These are phyloP conservation scores for Lingula anatina DNA, from an alignment of 2,888 invertebrate genomes.

Conservation along the genomic window DNA sequence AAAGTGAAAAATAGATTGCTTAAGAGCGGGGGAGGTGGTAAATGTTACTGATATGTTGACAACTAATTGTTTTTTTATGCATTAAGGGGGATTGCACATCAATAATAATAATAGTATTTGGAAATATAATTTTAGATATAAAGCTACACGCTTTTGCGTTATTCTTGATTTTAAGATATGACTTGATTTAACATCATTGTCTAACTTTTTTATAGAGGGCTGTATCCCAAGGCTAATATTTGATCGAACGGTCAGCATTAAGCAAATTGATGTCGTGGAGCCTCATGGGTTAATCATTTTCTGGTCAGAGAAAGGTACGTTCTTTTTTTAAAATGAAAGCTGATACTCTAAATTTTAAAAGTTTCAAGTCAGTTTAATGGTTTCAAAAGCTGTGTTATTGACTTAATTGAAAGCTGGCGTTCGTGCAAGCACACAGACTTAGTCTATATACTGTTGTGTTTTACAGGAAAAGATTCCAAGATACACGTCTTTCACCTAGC, in stretches of 20 bases:
- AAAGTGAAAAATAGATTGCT: no score
- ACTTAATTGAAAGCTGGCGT: background rate
- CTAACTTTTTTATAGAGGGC: no score
- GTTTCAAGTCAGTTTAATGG: background rate
- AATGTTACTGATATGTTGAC: no score
- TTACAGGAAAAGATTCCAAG: conserved; percentile 54
- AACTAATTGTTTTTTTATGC: no score
- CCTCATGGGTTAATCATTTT: conserved; percentile 68
- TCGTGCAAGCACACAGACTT: background rate
- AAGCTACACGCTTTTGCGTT: no score
- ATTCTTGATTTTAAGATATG: no score
- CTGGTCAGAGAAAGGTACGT: conserved; percentile 58
- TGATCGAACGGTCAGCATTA: conserved; percentile 65
- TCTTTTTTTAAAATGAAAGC: background rate
- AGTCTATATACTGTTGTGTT: background rate
- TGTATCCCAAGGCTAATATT: conserved; percentile 63
- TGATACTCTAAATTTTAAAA: background rate
- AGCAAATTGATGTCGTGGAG: conserved; percentile 68
- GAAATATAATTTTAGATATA: no score
- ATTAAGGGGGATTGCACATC: no score
- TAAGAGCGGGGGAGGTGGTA: no score
- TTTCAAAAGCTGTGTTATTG: background rate
- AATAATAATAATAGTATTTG: no score
- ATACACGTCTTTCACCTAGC: conserved; percentile 75
- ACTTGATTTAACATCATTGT: no score